Evolutionary conservation across 2,113 vertebrate species (phyloP).

Genomic region (Rattus rattus): DNA sequence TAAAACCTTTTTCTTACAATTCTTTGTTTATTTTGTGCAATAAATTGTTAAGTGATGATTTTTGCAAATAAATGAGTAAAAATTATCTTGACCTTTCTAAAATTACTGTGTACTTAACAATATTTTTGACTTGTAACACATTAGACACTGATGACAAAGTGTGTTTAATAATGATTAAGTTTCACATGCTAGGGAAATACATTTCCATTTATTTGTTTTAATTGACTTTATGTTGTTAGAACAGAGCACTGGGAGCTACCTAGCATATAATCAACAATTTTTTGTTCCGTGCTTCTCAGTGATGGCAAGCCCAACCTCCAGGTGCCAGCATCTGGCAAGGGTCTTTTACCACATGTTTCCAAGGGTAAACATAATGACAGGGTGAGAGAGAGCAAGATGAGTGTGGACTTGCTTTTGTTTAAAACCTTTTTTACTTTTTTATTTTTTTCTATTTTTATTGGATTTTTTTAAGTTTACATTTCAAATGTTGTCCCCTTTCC

Average conservation of each 20-base stretch:
- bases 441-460: no score
- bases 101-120: not conserved
- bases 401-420: not conserved
- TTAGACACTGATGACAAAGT: not conserved
- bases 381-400: not conserved
- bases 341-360: not conserved
- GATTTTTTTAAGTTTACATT: no score
- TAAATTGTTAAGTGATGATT: not conserved
- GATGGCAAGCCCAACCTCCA: not conserved
- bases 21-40: not conserved
- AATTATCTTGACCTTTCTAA: not conserved
- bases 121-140: constrained; percentile 18
- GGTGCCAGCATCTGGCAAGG: not conserved
- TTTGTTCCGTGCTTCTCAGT: not conserved
- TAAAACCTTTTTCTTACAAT: not conserved
- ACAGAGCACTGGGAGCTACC: not conserved
- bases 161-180: not conserved
- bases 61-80: not conserved
- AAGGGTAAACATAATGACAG: not conserved
- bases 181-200: not conserved
- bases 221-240: not conserved
- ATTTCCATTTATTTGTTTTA: constrained; percentile 2
- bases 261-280: not conserved
- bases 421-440: no score
- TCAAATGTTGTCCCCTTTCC: no score